phyloP scores from a whole-genome alignment of 2,888 invertebrate genomes.

The Polymixis lichenea region DNA sequence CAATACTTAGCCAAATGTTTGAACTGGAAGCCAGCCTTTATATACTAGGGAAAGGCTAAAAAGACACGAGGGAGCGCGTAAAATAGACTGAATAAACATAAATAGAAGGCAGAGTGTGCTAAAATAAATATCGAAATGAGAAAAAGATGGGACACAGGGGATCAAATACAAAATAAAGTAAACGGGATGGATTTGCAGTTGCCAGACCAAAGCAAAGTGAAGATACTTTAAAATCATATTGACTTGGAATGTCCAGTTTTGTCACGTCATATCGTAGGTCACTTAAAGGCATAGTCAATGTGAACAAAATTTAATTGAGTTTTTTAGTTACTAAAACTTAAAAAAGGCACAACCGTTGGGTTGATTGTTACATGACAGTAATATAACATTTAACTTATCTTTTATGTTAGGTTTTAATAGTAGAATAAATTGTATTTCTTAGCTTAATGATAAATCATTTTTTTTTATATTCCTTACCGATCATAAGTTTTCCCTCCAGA shows the following conservation, averaged over 20 bases:
- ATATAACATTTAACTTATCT: not conserved
- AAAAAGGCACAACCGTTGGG: not conserved
- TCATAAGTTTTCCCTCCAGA: conserved; percentile 21
- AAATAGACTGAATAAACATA: conserved; percentile 21
- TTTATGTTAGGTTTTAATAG: not conserved
- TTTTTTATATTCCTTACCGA: conserved; percentile 49
- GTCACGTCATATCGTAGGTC: no score
- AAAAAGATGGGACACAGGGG: conserved; percentile 33
- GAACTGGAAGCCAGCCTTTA: conserved; percentile 11
- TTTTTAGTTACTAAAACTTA: not conserved
- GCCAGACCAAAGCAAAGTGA: not conserved
- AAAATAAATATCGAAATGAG: conserved; percentile 43
- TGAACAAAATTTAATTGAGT: not conserved
- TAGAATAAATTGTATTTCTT: not conserved
- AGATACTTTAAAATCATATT: not conserved
- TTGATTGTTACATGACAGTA: not conserved
- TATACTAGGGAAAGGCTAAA: conserved; percentile 10
- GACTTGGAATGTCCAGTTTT: not conserved
- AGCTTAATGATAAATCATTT: not conserved
- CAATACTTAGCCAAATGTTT: conserved; percentile 24
- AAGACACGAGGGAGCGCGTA: not conserved
- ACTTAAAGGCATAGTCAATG: not conserved
- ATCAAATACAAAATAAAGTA: conserved; percentile 41
- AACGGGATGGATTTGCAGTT: conserved; percentile 19
- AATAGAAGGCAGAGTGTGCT: conserved; percentile 24